Evolutionary conservation across 2,888 invertebrate species (phyloP), one percentile per base, ranked within the genome.

Genomic region (Trissolcus japonicus): DNA sequence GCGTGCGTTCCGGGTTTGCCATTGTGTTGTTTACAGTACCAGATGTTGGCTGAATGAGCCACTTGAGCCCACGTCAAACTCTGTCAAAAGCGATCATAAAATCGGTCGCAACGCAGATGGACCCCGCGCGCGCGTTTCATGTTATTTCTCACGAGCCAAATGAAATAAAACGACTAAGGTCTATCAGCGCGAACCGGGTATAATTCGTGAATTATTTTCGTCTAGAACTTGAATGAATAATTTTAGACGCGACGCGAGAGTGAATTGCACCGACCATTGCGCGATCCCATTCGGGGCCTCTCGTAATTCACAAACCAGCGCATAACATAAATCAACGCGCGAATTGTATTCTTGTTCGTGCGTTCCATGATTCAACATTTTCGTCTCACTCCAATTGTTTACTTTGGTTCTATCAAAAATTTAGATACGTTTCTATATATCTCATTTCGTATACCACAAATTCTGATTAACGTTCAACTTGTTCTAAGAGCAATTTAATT

Each of bases 181-280:
- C 54, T 53, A 55, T 48, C 14, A n/a, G n/a, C 19, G 35, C 9
- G 9, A 7, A 4, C 51, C 51, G 51, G n/a, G 35, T 35, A 11
- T 19, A 25, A 51, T 59, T 17, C 66, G 25, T 51, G 48, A 67
- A 57, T 57, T 51, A 67, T 67, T 59, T 43, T n/a, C 25, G 57
- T 51, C 51, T 50, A 17, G 25, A 19, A 35, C 43, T n/a, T 61
- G 68, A 61, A 68, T 68, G 68, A 68, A 68, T 61, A 60, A 68
- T 68, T 68, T 60, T 60, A 60, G 68, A 67, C 35, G 21, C 35
- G 35, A 35, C 9, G 35, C 59, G 19, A 6, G 43, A 61, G 69
- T 69, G 56, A 69, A 62, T 69, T 56, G 60, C 54, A 53, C n/a
- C 71, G 62, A 50, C 56, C 61, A 62, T 50, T 48, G 61, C 55